Conservation (phyloP, 2,888 invertebrate genomes). For the Acrobasis repandana region DNA sequence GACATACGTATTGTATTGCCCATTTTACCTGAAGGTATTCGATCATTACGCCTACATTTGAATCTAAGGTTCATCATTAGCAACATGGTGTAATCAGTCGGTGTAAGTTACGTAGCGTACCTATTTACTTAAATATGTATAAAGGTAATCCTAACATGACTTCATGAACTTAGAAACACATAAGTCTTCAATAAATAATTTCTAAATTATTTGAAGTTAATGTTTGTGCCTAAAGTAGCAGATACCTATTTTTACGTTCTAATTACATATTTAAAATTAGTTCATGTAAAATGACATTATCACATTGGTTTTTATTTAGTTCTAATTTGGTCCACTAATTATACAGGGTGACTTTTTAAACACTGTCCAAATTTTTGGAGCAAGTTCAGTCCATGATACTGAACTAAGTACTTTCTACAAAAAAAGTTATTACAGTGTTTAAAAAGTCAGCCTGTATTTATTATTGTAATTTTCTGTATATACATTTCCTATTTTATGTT, state of each 20-base stretch:
- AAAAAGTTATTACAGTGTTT: no score
- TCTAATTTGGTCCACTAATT: conserved; percentile 32
- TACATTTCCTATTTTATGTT: conserved; percentile 36
- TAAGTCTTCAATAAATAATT: conserved; percentile 37
- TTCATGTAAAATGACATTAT: conserved; percentile 34
- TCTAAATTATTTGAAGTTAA: conserved; percentile 41
- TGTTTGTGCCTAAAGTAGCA: conserved; percentile 41
- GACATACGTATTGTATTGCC: conserved; percentile 28
- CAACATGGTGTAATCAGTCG: conserved; percentile 5
- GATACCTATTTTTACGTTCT: conserved; percentile 28
- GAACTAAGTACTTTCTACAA: no score
- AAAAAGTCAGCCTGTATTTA: no score
- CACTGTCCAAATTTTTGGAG: no score
- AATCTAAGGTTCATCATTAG: conserved; percentile 8
- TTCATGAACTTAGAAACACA: conserved; percentile 31
- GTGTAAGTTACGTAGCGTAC: conserved; percentile 26
- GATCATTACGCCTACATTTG: conserved; percentile 1
- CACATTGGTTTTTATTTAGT: conserved; percentile 36
- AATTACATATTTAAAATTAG: conserved; percentile 33
- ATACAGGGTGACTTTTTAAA: no score
- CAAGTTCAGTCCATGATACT: no score
- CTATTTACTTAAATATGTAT: conserved; percentile 26
- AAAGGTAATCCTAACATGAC: conserved; percentile 29
- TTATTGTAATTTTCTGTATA: conserved; percentile 34
- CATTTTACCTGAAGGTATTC: conserved; percentile 17